phyloP scores from a whole-genome alignment of 2,113 vertebrate genomes.

The Corythaixoides concolor region DNA sequence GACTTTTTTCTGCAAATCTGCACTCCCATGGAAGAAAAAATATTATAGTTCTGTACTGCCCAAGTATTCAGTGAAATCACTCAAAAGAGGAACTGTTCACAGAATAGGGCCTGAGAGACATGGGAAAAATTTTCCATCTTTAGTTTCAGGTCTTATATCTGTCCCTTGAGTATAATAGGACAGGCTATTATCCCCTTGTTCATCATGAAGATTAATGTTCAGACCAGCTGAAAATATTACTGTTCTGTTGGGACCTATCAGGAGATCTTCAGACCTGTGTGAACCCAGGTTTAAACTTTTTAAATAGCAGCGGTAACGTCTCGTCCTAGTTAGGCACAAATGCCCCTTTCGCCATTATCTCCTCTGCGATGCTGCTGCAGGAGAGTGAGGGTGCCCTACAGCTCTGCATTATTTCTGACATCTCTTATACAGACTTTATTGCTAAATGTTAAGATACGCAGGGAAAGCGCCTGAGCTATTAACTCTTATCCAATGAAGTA shows the following conservation, averaged over 20 bases:
- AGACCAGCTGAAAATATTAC: constrained; percentile 51
- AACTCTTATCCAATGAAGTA: not conserved
- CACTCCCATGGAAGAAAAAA: not conserved
- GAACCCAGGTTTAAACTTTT: constrained; percentile 31
- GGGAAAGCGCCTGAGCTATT: not conserved
- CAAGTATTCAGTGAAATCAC: constrained; percentile 33
- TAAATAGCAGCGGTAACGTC: not conserved
- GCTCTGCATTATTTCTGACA: rapidly evolving
- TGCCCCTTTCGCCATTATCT: not conserved
- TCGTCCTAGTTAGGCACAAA: not conserved
- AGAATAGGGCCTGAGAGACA: constrained; percentile 25
- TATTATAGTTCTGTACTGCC: not conserved
- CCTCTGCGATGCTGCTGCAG: not conserved
- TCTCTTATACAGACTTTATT: not conserved
- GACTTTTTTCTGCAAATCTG: not conserved
- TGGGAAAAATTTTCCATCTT: not conserved
- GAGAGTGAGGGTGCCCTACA: not conserved
- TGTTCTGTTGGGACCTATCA: not conserved
- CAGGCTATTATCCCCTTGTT: constrained; percentile 48
- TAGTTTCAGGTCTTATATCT: constrained; percentile 41
- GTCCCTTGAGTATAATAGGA: constrained; percentile 31
- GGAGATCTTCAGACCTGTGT: constrained; percentile 25
- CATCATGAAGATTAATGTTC: constrained; percentile 53
- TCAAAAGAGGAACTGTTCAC: not conserved
- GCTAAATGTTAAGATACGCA: not conserved